Evolutionary conservation across 2,888 invertebrate genomes (phyloP), one percentile per base, ranked within the genome.

Genomic region (Macrophya alboannulata): DNA sequence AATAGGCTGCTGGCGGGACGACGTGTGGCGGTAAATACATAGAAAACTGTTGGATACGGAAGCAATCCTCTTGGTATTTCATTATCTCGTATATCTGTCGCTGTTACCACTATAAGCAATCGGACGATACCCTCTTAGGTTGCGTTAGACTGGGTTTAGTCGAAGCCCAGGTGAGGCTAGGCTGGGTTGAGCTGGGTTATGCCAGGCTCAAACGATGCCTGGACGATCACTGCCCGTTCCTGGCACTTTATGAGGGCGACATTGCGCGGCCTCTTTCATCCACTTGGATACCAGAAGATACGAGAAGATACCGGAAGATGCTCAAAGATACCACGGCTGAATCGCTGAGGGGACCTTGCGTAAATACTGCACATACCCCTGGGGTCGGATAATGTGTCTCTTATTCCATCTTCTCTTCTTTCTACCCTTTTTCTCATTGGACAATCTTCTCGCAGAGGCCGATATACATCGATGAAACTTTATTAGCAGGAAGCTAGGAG

Each of bases 41-140:
- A 77, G 81, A 59, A 81, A 62, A 81, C 31, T 81, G 40, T 81
- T 55, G 51, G 77, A 77, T 77, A 88, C 91, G 90, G 90, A 91
- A 91, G 88, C 87, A 87, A 55, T 85, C 85, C 76, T 86, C 86
- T 87, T 86, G 88, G 88, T 89, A 89, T 91, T 91, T 91, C 90
- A 90, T 92, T 91, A 91, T 91, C 90, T 91, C 90, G 88, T 88
- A 88, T 90, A 90, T 91, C 90, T 89, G 91, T 92, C 91, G 89
- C 88, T 87, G 89, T 91, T 91, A 92, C 91, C 91, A 90, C 90
- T 90, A 90, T 90, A 89, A 90, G 88, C 88, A 89, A 89, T 48
- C 68, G 83, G 48, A 71, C 68, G 83, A 83, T 48, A 45, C 68
- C 48, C 68, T 48, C 37, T 83, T 81, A 21, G 43, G 25, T 65